Evolutionary conservation across 2,113 vertebrate genomes (phyloP).

Genomic region (Chamaea fasciata): DNA sequence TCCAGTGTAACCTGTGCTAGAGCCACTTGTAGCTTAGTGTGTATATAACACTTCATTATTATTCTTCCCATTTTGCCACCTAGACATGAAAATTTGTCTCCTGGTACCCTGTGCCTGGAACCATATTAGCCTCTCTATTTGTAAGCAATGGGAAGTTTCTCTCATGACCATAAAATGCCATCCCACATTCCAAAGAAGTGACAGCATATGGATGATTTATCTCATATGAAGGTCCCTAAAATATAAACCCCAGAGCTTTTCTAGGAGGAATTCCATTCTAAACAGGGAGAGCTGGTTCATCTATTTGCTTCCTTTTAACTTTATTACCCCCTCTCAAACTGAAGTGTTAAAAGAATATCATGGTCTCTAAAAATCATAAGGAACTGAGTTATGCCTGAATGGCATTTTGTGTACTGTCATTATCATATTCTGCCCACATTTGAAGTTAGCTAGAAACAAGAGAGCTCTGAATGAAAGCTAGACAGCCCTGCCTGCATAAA

Average conservation of each 20-base stretch:
- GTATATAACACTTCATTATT: not conserved
- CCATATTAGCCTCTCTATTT: not conserved
- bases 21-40: not conserved
- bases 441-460: not conserved
- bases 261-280: not conserved
- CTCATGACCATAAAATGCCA: not conserved
- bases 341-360: constrained; percentile 11
- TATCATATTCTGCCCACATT: not conserved
- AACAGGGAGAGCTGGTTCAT: not conserved
- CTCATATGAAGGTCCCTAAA: not conserved
- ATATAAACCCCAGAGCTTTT: not conserved
- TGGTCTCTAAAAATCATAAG: not conserved
- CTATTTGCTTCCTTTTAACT: constrained; percentile 20
- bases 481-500: not conserved
- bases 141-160: not conserved
- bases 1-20: not conserved
- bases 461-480: not conserved
- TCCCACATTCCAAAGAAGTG: not conserved
- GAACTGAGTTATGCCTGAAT: not conserved
- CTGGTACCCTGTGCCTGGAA: not conserved
- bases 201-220: not conserved
- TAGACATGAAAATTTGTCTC: not conserved
- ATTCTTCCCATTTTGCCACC: not conserved
- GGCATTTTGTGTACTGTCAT: not conserved
- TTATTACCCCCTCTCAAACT: not conserved